These are phyloP conservation scores for Pleuronectes platessa DNA, from an alignment of 2,113 vertebrate genomes.

Conservation along the genomic window DNA sequence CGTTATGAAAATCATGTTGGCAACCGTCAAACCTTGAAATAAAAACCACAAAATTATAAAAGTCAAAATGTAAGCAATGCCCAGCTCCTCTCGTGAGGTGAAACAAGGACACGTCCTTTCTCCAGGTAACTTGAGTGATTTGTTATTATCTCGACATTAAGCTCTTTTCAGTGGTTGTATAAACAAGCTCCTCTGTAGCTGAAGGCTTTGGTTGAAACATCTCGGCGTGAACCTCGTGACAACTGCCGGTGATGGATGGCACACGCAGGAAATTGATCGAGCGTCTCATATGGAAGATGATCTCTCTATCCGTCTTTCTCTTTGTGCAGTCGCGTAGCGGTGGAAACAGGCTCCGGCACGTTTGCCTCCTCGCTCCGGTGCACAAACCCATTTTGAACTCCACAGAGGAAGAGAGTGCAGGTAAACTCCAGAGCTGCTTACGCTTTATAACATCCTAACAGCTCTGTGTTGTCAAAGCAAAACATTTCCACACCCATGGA, in stretches of 20 bases:
- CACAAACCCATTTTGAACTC: not conserved
- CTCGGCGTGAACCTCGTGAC: not conserved
- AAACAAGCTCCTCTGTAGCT: not conserved
- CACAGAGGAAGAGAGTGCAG: not conserved
- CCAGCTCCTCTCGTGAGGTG: no score
- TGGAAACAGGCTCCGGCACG: not conserved
- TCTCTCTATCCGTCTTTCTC: not conserved
- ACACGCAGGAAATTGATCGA: not conserved
- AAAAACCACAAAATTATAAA: no score
- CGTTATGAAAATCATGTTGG: no score
- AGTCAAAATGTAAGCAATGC: no score
- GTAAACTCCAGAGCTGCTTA: conserved; percentile 2
- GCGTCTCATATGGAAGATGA: conserved; percentile 9
- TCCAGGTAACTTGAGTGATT: no score
- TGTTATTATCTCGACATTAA: not conserved
- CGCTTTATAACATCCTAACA: not conserved
- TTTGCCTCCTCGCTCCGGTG: not conserved
- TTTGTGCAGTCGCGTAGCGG: not conserved
- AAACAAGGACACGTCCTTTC: no score
- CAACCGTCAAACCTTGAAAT: no score
- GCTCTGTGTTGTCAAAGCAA: not conserved
- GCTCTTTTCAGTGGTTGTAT: not conserved
- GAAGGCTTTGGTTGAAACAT: not conserved
- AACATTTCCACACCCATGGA: no score
- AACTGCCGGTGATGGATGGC: conserved; percentile 17